Percentiles rank a stretch among this genome's conserved stretches.
Evolutionary conservation across 2,888 invertebrate species (phyloP).

Genomic region (Euzetes globulus): DNA sequence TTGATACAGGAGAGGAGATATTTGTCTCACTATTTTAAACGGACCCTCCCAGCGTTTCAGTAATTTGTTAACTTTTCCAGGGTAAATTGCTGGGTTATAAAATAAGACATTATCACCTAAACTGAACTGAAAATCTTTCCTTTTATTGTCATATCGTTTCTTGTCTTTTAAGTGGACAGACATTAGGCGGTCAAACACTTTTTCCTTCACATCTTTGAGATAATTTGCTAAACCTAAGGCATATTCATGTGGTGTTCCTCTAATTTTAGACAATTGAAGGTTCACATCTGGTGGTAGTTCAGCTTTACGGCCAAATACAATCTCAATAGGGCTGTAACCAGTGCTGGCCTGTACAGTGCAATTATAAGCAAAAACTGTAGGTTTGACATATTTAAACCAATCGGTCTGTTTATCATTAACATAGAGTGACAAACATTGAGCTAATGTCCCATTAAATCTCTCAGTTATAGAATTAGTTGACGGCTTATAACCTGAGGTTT

Average conservation of each 20-base stretch:
- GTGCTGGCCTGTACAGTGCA: not conserved
- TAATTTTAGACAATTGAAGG: not conserved
- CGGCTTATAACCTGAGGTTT: constrained; percentile 10
- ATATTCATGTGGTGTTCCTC: not conserved
- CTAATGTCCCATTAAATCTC: not conserved
- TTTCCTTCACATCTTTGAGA: not conserved
- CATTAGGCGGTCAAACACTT: not conserved
- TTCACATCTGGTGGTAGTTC: not conserved
- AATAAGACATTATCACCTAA: not conserved
- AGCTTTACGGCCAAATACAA: constrained; percentile 7
- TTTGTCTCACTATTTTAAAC: not conserved
- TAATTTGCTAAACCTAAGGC: not conserved
- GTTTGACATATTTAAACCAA: constrained; percentile 1
- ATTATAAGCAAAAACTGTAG: not conserved
- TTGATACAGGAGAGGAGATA: not conserved
- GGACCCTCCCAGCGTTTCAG: not conserved
- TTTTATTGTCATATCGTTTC: not conserved
- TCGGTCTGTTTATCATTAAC: constrained; percentile 1
- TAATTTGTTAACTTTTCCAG: not conserved
- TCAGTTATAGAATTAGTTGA: not conserved
- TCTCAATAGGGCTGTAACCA: not conserved
- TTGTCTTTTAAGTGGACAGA: not conserved
- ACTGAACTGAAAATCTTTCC: not conserved
- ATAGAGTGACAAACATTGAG: not conserved
- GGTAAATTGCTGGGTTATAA: not conserved